Percentiles rank a stretch among this genome's conserved stretches.
phyloP scores from a whole-genome alignment of 2,113 vertebrate species.

The Eupsittula cactorum region DNA sequence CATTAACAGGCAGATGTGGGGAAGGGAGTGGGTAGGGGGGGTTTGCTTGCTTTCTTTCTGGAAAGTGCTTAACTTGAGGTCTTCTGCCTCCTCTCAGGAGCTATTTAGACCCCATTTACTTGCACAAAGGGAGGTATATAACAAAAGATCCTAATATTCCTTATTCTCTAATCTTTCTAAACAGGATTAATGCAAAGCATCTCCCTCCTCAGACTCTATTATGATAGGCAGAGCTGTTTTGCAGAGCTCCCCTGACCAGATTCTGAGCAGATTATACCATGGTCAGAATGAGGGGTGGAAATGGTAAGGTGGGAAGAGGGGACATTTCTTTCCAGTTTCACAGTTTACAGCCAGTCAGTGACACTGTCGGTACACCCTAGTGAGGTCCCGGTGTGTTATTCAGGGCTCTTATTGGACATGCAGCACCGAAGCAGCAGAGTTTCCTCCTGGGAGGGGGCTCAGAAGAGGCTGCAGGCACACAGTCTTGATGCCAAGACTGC shows the following conservation, averaged over 20 bases:
- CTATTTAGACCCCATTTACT: not conserved
- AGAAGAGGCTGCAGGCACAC: not conserved
- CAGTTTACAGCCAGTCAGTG: not conserved
- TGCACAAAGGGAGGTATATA: not conserved
- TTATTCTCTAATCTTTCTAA: not conserved
- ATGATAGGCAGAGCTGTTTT: not conserved
- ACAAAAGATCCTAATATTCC: not conserved
- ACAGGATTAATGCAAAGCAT: not conserved
- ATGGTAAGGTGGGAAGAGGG: not conserved
- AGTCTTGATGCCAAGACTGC: not conserved
- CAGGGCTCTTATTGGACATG: not conserved
- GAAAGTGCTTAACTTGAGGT: not conserved
- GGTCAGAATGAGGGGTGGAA: not conserved
- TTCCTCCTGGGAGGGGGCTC: not conserved
- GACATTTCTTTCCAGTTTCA: not conserved
- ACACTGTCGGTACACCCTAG: not conserved
- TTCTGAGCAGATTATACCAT: not conserved
- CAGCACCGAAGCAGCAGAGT: not conserved
- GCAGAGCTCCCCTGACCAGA: not conserved
- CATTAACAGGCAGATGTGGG: not conserved
- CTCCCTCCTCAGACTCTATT: not conserved
- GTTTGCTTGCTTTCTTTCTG: not conserved
- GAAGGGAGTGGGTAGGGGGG: not conserved
- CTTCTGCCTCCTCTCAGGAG: not conserved
- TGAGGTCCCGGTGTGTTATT: accelerated